A percentile compares a stretch with the other conserved stretches of the same genome.
These are phyloP conservation scores for Cinclus mexicanus DNA, from an alignment of 2,113 vertebrate species.

Conservation along the genomic window DNA sequence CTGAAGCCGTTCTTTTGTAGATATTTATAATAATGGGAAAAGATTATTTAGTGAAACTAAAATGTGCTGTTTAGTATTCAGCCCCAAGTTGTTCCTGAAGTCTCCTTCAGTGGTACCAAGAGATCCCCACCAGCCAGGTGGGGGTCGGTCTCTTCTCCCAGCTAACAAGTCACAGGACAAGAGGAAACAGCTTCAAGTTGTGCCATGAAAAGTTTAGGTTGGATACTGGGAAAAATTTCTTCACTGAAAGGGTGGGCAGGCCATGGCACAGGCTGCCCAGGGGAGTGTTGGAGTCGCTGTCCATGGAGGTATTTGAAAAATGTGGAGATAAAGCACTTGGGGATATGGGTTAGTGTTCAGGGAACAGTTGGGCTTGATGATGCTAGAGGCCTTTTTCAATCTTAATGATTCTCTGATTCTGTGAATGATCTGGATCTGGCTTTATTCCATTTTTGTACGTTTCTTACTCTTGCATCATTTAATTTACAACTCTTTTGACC, in stretches of 20 bases:
- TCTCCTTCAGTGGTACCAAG: neutral
- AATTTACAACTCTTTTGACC: neutral
- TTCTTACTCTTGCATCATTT: neutral
- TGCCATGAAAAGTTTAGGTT: neutral
- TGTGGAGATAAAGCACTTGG: accelerated
- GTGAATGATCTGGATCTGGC: neutral
- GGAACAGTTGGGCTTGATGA: neutral
- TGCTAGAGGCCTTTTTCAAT: neutral
- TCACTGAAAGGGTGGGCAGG: neutral
- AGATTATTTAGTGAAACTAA: neutral
- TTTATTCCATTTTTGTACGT: neutral
- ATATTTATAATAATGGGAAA: neutral
- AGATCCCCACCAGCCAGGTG: neutral
- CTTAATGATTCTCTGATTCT: neutral
- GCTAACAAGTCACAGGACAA: neutral
- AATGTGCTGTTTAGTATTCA: neutral
- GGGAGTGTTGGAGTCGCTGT: neutral
- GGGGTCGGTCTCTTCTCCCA: neutral
- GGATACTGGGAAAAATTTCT: neutral
- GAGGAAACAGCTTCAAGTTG: neutral
- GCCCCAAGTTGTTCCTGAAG: neutral
- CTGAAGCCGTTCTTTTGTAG: neutral
- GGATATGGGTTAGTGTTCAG: neutral
- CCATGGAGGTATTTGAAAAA: neutral
- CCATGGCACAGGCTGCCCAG: neutral